A percentile compares a stretch with the other conserved stretches of the same genome.
These are phyloP conservation scores for Colletes latitarsis DNA, from an alignment of 1,140 invertebrate species.

Conservation along the genomic window DNA sequence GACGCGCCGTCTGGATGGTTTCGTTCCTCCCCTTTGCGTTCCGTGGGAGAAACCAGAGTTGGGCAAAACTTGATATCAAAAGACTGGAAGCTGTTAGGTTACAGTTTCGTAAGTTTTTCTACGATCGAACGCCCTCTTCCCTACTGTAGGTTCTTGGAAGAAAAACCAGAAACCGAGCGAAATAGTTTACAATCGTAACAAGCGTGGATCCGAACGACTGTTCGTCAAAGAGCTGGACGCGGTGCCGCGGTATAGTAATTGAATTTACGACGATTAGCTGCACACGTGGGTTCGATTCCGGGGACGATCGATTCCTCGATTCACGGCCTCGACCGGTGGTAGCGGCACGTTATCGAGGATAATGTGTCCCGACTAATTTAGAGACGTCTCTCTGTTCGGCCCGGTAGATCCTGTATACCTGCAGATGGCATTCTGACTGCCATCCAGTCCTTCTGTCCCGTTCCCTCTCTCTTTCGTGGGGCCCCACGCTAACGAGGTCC, in stretches of 20 bases:
- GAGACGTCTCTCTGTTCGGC: slow-evolving; percentile 71
- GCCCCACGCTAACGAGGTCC: slow-evolving; percentile 78
- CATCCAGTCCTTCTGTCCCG: slow-evolving; percentile 59
- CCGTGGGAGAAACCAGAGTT: not conserved
- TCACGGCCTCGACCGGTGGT: slow-evolving; percentile 62
- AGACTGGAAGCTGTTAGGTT: no score
- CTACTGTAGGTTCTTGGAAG: not conserved
- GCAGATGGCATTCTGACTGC: slow-evolving; percentile 77
- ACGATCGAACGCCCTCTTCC: no score
- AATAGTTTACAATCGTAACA: not conserved
- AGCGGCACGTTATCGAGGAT: slow-evolving; percentile 77
- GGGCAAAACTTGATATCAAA: no score
- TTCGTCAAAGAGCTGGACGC: slow-evolving; percentile 15
- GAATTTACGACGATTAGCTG: slow-evolving; percentile 63
- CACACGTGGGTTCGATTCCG: slow-evolving; percentile 48
- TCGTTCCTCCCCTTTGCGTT: not conserved
- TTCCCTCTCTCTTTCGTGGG: slow-evolving; percentile 45
- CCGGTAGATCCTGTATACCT: slow-evolving; percentile 71
- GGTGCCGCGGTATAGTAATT: slow-evolving; percentile 39
- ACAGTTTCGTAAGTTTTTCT: no score
- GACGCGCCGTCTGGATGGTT: not conserved
- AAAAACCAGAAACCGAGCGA: not conserved
- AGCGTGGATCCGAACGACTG: not conserved
- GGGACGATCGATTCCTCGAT: slow-evolving; percentile 68
- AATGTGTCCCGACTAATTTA: slow-evolving; percentile 80